Evolutionary conservation across 92 coral and sea anemone genomes (phyloP).

Genomic region (Pocillopora meandrina): DNA sequence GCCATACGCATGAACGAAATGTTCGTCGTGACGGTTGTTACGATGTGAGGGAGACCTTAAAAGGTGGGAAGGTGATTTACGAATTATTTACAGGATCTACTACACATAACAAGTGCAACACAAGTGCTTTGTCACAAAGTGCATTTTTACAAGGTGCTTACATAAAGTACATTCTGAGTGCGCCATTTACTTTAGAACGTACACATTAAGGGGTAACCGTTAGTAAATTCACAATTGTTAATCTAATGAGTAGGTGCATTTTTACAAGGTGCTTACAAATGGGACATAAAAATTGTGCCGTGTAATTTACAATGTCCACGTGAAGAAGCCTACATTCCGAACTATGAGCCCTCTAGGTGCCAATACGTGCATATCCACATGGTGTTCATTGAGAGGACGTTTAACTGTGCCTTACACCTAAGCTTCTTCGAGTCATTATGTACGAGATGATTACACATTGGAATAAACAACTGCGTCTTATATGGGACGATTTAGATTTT

Average conservation of each 20-base stretch:
- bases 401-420: too few relatives aligned
- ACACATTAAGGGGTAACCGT: too few relatives aligned
- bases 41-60: neutral
- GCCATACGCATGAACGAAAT: neutral
- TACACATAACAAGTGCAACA: constrained; percentile 12
- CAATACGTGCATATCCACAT: too few relatives aligned
- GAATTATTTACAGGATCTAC: neutral
- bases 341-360: neutral
- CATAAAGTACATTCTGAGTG: neutral
- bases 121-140: constrained; percentile 23
- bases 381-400: too few relatives aligned
- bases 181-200: neutral
- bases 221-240: too few relatives aligned
- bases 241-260: neutral
- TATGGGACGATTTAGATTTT: too few relatives aligned
- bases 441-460: too few relatives aligned
- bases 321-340: constrained; percentile 10
- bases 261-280: constrained; percentile 35
- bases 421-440: too few relatives aligned
- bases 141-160: constrained; percentile 44
- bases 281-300: neutral
- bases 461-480: too few relatives aligned
- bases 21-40: too few relatives aligned
- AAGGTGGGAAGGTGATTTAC: neutral
- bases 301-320: constrained; percentile 15